Evolutionary conservation across 2,113 vertebrate species (phyloP), one percentile per base, ranked within the genome.

Genomic region (Rhineura floridana): DNA sequence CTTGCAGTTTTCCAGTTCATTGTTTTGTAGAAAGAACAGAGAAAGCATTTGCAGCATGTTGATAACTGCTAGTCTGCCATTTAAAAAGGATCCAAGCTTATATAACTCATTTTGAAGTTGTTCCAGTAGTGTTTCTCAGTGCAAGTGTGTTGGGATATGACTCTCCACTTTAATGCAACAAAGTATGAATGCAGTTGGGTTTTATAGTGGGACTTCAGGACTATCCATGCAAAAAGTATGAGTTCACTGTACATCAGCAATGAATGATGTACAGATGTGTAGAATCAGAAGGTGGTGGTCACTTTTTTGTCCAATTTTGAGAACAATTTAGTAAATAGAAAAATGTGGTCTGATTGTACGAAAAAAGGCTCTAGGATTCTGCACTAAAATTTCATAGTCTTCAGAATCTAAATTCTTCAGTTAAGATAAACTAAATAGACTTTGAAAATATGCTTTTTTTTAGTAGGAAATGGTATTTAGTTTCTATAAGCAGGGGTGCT

Each of bases 1-100:
- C 93, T 90, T 87, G 93, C 83, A 88, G 10, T 90, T 94, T 95
- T 95, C 90, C 50, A 90, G 81, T 92, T 91, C n/a, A 83, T 6
- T 33, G 50, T 9, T 83, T 1, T 69, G 42, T 75, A 30, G 65
- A 21, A 39, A 52, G 23, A 79, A n/a, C 30, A n/a, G 8, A 17
- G 42, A 36, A 6, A 44, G 21, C 1, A 4, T 83, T 70, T 23
- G 8, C 28, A 85, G 83, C 90, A 77, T 93, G 48, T 78, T 94
- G 91, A 87, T 91, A 93, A 86, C 77, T 36, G 19, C 48, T 55
- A 2, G 21, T 25, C 48, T 80, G 52, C 50, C 39, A 59, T 55
- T 55, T 80, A 23, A 33, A 59, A 59, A 59, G 78, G 19, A 19
- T 17, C n/a, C 36, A n/a, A 50, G 21, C 48, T 21, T 55, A 12